Base-by-base conservation (phyloP, 1,140 invertebrate genomes). In the Drosophila repletoides region DNA sequence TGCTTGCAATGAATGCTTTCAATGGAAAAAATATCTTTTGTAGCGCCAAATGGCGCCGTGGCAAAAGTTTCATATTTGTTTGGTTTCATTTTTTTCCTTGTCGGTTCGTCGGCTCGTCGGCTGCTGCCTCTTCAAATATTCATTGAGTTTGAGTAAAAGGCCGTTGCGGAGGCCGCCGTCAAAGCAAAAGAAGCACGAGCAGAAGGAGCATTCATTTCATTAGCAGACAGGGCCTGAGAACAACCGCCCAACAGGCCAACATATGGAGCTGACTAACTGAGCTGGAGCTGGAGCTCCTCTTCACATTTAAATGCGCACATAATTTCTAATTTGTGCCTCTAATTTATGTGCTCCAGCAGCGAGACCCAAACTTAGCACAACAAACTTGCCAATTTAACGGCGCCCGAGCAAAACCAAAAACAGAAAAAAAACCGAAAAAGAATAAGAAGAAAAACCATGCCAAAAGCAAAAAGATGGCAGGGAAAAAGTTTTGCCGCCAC, bases 271-370 rank as follows among this genome's bases (percentile, higher is more conserved):
- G 48, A 45, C 34, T 40, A 49, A 49, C 14, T 14, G 33, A 41
- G 52, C 24, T 17, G 28, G 10, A 34, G 48, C 17, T 9, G 55
- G 38, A 63, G 52, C 46, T 84, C 71, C 79, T 84, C 79, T 83
- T 87, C 81, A 87, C 80, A 86, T 86, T 86, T 87, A 86, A 88
- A 88, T 88, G 86, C 79, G 77, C 74, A 88, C 86, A 88, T 88
- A 88, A 88, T 88, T 88, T 88, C 86, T 88, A 88, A 88, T 88
- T 88, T 88, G 80, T 79, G 76, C 64, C 65, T 68, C 72, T 87
- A 87, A 88, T 88, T 88, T 88, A 88, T 88, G 73, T 72, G 76
- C 79, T 77, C 56, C 67, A 63, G 53, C 71, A 80, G 75, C 61
- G 19, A 52, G 74, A 69, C 71, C 71, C 63, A 86, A 86, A 86